Evolutionary conservation across 2,888 invertebrate genomes (phyloP).

Genomic region (Hecatera dysodea): DNA sequence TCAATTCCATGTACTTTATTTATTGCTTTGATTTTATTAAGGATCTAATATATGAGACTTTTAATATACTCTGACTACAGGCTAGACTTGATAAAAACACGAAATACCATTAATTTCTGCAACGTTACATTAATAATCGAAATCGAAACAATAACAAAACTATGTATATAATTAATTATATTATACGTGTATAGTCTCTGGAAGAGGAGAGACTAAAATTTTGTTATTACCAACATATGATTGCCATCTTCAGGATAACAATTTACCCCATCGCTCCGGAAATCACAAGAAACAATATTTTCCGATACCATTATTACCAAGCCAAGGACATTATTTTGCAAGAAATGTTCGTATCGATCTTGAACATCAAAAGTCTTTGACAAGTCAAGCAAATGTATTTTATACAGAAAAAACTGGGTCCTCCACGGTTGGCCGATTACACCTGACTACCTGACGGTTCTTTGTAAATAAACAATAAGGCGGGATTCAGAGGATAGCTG

Average conservation of each 20-base stretch:
- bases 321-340: constrained; percentile 10
- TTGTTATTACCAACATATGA: background rate
- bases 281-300: constrained; percentile 17
- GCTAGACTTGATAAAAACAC: background rate
- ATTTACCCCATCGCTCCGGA: background rate
- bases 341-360: constrained; percentile 38
- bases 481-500: constrained; percentile 61
- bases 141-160: background rate
- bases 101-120: background rate
- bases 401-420: constrained; percentile 49
- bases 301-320: constrained; percentile 18
- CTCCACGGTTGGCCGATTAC: constrained; percentile 51
- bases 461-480: constrained; percentile 83
- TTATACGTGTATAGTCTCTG: no score
- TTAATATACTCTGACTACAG: background rate
- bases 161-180: no score
- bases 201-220: background rate
- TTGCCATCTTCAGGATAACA: background rate
- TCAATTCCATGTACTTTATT: background rate
- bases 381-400: constrained; percentile 62
- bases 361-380: constrained; percentile 57
- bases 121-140: background rate
- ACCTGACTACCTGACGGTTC: constrained; percentile 68
- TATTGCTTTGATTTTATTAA: constrained; percentile 11
- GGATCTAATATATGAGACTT: background rate